These are phyloP conservation scores for Novumbra hubbsi DNA, from an alignment of 2,797 vertebrate species.

Conservation along the genomic window DNA sequence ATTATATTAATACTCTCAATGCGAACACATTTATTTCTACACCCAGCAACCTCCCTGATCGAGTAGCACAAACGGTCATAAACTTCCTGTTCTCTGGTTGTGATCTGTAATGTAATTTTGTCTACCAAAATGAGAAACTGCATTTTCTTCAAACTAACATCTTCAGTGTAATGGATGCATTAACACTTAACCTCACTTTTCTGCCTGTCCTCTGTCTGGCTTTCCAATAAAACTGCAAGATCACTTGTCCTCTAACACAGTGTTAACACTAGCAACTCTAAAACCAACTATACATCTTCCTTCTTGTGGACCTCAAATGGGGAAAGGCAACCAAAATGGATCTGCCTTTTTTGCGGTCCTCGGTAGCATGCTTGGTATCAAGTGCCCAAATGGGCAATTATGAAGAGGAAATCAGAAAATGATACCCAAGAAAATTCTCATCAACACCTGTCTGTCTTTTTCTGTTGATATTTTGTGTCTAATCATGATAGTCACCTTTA, in stretches of 20 bases:
- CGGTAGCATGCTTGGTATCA: conserved; percentile 78
- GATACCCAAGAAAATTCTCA: conserved; percentile 55
- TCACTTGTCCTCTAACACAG: conserved; percentile 74
- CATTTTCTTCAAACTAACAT: conserved; percentile 80
- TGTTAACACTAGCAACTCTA: conserved; percentile 71
- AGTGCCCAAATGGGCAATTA: conserved; percentile 50
- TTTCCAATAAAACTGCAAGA: conserved; percentile 74
- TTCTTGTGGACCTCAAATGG: conserved; percentile 68
- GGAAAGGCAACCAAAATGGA: conserved; percentile 64
- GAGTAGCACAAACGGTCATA: conserved; percentile 48
- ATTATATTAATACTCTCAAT: conserved; percentile 43
- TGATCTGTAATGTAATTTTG: conserved; percentile 76
- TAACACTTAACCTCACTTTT: conserved; percentile 70
- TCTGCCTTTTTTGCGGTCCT: conserved; percentile 77
- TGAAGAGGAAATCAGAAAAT: conserved; percentile 67
- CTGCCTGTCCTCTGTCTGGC: conserved; percentile 70
- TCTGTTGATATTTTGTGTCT: conserved; percentile 70
- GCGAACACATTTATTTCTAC: conserved; percentile 31
- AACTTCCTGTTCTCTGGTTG: conserved; percentile 67
- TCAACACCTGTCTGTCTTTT: conserved; percentile 61
- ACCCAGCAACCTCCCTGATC: conserved; percentile 30
- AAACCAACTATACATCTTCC: conserved; percentile 54
- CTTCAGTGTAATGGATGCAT: conserved; percentile 74
- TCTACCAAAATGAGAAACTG: conserved; percentile 81
- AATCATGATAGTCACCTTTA: conserved; percentile 72